Conservation (phyloP, 2,113 vertebrate genomes). For the Felis catus region F.catus_Fca126_mat1.0 CM031416.1:79039501-79040000, state of each 20-base stretch:
- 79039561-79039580: not conserved
- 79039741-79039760: not conserved
- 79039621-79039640: not conserved
- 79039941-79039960: constrained; percentile 8
- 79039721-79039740: not conserved
- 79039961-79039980: not conserved
- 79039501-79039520: not conserved
- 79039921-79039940: not conserved
- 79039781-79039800: not conserved
- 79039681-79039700: not conserved
- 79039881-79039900: not conserved
- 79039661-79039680: not conserved
- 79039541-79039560: constrained; percentile 1
- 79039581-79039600: constrained; percentile 1
- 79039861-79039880: constrained; percentile 14
- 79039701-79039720: not conserved
- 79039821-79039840: not conserved
- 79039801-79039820: not conserved
- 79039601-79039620: constrained; percentile 27
- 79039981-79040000: not conserved
- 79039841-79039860: constrained; percentile 35
- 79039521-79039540: not conserved
- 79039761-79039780: constrained; percentile 28
- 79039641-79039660: not conserved
- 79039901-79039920: not conserved